phyloP scores from a whole-genome alignment of 1,140 invertebrate genomes.

The Oncopodura yosiiana region DNA sequence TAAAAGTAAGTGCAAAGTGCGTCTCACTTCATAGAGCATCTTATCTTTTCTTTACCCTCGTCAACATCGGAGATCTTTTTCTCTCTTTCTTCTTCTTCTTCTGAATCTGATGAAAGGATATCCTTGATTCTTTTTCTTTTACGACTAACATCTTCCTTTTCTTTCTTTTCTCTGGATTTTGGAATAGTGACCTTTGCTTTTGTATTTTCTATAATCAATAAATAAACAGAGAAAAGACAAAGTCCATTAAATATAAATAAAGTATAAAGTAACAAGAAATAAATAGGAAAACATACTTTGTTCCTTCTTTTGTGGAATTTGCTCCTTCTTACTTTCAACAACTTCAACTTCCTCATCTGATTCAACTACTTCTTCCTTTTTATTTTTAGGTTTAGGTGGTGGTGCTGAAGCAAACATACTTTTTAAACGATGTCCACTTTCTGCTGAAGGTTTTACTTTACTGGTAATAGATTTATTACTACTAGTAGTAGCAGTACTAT shows the following conservation, averaged over 20 bases:
- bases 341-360: not conserved
- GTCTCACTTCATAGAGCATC: no score
- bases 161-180: not conserved
- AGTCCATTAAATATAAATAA: no score
- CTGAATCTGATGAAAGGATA: constrained; percentile 10
- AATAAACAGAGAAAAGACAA: not conserved
- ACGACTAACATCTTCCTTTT: not conserved
- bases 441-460: not conserved
- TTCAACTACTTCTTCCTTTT: not conserved
- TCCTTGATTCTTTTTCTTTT: constrained; percentile 20
- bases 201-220: not conserved
- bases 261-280: no score
- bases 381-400: not conserved
- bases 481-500: not conserved
- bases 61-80: constrained; percentile 1
- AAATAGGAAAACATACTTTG: no score
- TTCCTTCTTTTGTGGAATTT: not conserved
- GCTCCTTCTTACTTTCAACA: not conserved
- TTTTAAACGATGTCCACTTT: constrained; percentile 12
- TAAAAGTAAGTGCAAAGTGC: no score
- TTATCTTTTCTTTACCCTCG: not conserved
- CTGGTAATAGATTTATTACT: not conserved
- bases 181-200: not conserved
- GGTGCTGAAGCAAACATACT: constrained; percentile 24
- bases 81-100: not conserved